Evolutionary conservation across 2,888 invertebrate genomes (phyloP).

Genomic region (Diplazon laetatorius): DNA sequence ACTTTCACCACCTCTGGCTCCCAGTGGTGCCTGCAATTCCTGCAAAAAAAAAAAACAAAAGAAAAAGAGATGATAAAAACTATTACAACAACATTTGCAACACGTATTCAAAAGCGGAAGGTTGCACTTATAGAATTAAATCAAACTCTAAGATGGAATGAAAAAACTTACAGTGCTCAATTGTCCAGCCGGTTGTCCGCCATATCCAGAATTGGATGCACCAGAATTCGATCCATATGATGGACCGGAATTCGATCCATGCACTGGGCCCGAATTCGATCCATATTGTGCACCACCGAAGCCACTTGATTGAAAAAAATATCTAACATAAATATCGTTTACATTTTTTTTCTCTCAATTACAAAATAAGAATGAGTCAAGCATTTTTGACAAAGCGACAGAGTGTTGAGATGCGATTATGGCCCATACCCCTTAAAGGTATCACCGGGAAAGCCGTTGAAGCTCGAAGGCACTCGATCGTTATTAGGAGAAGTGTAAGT

Average conservation of each 20-base stretch:
- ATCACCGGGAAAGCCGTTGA: conserved; percentile 53
- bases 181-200: conserved; percentile 5
- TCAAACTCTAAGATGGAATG: not conserved
- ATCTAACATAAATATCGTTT: not conserved
- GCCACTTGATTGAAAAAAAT: not conserved
- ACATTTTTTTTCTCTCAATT: not conserved
- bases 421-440: conserved; percentile 64
- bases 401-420: conserved; percentile 54
- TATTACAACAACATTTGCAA: no score
- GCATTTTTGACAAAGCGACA: not conserved
- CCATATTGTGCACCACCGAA: conserved; percentile 12
- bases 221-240: conserved; percentile 25
- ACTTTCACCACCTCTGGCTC: not conserved
- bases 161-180: conserved; percentile 22
- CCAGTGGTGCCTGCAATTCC: not conserved
- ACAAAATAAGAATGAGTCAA: not conserved
- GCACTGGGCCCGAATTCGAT: conserved; percentile 18
- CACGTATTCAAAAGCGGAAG: no score
- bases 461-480: conserved; percentile 42
- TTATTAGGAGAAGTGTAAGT: conserved; percentile 56
- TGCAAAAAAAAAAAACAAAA: not conserved
- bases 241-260: no score
- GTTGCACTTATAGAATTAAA: no score
- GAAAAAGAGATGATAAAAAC: not conserved
- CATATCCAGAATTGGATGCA: conserved; percentile 21